A percentile compares a stretch with the other conserved stretches of the same genome.
Evolutionary conservation across 37 sponge, comb jelly and placozoan genomes (phyloP).

Genomic region (Cladorhizidae sp.): DNA sequence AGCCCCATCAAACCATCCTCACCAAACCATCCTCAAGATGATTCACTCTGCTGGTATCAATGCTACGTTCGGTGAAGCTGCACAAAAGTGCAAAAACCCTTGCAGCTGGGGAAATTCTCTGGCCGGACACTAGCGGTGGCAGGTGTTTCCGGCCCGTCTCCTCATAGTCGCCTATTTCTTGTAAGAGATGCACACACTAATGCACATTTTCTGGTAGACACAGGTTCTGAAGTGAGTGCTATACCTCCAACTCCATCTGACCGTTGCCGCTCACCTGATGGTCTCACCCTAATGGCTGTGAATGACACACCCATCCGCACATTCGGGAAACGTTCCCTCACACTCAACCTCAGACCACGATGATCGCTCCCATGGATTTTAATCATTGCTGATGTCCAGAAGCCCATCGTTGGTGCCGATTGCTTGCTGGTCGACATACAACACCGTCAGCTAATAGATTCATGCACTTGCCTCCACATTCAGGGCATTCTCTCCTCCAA

Average conservation of each 20-base stretch:
- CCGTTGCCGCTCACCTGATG: neutral
- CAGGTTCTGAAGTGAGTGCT: slow-evolving; percentile 63
- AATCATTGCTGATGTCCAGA: slow-evolving; percentile 68
- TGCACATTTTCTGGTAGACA: slow-evolving; percentile 61
- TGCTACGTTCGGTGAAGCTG: slow-evolving; percentile 9
- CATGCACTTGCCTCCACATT: slow-evolving; percentile 26
- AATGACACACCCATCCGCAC: slow-evolving; percentile 52
- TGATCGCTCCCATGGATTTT: slow-evolving; percentile 69
- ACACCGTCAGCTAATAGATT: slow-evolving; percentile 8
- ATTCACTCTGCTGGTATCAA: slow-evolving; percentile 42
- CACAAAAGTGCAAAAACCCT: slow-evolving; percentile 41
- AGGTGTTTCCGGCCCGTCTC: slow-evolving; percentile 46
- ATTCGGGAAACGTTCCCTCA: slow-evolving; percentile 59
- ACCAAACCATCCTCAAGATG: too few relatives aligned
- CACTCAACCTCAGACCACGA: slow-evolving; percentile 75
- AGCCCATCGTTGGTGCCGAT: slow-evolving; percentile 76
- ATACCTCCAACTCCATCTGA: slow-evolving; percentile 28
- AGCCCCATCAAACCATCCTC: too few relatives aligned
- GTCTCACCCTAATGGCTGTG: slow-evolving; percentile 48
- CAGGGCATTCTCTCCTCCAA: slow-evolving; percentile 32
- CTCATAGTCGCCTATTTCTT: slow-evolving; percentile 24
- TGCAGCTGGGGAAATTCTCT: slow-evolving; percentile 39
- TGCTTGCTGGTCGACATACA: slow-evolving; percentile 66
- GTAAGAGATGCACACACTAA: slow-evolving; percentile 21
- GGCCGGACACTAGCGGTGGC: slow-evolving; percentile 51